Conservation (phyloP, 2,888 invertebrate genomes). For the Chalcosyrphus nemorum region DNA sequence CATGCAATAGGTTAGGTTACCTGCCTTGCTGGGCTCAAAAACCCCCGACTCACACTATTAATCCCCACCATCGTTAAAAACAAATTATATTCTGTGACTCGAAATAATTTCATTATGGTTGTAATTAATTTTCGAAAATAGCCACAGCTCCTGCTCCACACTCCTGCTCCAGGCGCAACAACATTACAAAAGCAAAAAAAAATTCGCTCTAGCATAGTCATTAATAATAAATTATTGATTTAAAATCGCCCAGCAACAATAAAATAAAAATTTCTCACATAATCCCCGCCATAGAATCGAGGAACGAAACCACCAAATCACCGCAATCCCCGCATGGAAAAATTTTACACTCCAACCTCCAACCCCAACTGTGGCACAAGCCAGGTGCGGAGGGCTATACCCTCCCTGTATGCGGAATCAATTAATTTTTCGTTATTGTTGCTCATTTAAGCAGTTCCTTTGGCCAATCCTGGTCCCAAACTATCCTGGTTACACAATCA, state of each 20-base stretch:
- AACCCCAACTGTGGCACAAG: not conserved
- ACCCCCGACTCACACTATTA: no score
- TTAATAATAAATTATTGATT: conserved; percentile 20
- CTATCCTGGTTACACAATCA: conserved; percentile 2
- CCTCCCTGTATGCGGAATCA: not conserved
- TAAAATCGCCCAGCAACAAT: conserved; percentile 4
- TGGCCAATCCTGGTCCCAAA: not conserved
- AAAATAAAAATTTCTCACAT: not conserved
- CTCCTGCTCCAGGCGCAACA: not conserved
- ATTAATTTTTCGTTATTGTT: not conserved
- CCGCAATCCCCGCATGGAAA: not conserved
- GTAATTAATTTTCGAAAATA: not conserved
- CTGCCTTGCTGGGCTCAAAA: no score
- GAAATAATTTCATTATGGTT: conserved; percentile 12
- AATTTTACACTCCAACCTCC: not conserved
- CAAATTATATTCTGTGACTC: no score
- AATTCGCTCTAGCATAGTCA: not conserved
- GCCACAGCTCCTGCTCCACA: not conserved
- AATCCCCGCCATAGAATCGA: not conserved
- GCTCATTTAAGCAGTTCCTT: not conserved
- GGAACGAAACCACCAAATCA: not conserved
- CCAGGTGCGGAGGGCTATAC: not conserved
- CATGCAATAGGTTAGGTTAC: no score
- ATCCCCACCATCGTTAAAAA: no score
- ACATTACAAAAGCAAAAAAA: not conserved